Evolutionary conservation across 2,113 vertebrate species (phyloP).

Genomic region (Nesoenas mayeri): DNA sequence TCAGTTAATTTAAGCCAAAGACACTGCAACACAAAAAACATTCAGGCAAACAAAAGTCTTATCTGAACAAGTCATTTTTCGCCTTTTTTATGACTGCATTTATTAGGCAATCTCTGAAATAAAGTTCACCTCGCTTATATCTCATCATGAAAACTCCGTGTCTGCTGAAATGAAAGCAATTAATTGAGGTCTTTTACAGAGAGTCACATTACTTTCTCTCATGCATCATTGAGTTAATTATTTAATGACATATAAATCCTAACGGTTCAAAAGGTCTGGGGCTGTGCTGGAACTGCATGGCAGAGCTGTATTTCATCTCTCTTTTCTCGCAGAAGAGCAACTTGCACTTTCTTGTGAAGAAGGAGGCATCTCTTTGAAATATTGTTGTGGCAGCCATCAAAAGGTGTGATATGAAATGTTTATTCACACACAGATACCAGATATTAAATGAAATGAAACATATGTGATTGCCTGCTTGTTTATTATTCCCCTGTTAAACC

Average conservation of each 20-base stretch:
- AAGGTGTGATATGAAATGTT: constrained; percentile 59
- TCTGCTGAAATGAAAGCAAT: constrained; percentile 48
- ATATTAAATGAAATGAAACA: constrained; percentile 38
- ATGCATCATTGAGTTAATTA: constrained; percentile 60
- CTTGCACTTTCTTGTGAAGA: not conserved
- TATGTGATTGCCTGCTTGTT: constrained; percentile 41
- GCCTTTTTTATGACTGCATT: constrained; percentile 15
- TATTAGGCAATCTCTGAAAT: constrained; percentile 47
- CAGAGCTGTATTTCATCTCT: constrained; percentile 18
- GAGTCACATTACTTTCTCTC: constrained; percentile 16
- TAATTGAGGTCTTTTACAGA: constrained; percentile 47
- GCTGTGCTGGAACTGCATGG: not conserved
- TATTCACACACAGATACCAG: constrained; percentile 40
- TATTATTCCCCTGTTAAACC: constrained; percentile 1
- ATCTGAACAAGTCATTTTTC: not conserved
- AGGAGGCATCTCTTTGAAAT: constrained; percentile 22
- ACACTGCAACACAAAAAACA: not conserved
- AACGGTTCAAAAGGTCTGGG: not conserved
- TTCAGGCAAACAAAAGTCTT: not conserved
- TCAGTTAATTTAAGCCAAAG: constrained; percentile 18
- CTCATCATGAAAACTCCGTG: not conserved
- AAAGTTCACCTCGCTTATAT: constrained; percentile 24
- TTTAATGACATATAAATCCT: constrained; percentile 57
- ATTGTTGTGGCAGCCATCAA: constrained; percentile 63
- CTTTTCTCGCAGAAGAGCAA: not conserved